Evolutionary conservation across 2,888 invertebrate genomes (phyloP).

Genomic region (Sepiola atlantica): DNA sequence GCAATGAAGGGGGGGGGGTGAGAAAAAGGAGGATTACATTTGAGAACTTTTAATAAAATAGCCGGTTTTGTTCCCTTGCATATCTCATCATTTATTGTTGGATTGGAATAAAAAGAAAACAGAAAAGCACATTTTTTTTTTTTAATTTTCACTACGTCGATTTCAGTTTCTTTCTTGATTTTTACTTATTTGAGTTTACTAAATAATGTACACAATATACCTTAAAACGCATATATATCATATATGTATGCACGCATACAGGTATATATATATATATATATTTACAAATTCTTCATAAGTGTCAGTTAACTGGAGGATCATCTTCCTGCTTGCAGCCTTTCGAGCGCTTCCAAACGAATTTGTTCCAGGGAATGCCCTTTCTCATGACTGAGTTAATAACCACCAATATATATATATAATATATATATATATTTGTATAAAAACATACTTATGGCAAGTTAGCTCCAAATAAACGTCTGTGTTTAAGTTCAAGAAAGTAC

Average conservation of each 20-base stretch:
- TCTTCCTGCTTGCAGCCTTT: too few relatives aligned
- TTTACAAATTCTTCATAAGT: too few relatives aligned
- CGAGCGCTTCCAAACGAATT: too few relatives aligned
- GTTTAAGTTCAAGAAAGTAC: too few relatives aligned
- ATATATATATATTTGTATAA: too few relatives aligned
- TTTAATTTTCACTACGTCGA: background rate
- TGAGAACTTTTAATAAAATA: background rate
- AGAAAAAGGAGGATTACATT: background rate
- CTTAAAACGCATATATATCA: background rate
- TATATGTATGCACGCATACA: background rate
- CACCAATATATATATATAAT: too few relatives aligned
- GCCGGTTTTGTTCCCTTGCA: conserved; percentile 13
- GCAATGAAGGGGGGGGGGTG: too few relatives aligned
- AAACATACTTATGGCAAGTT: too few relatives aligned
- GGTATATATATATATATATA: background rate
- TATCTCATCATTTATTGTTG: background rate
- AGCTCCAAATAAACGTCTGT: too few relatives aligned
- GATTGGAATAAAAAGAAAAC: background rate
- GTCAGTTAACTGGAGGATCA: too few relatives aligned
- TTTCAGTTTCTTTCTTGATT: background rate
- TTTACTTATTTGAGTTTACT: background rate
- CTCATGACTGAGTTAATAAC: too few relatives aligned
- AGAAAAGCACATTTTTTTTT: background rate
- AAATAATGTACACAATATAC: background rate
- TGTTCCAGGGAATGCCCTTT: too few relatives aligned